A percentile compares a stretch with the other conserved stretches of the same genome.
phyloP scores from a whole-genome alignment of 2,797 vertebrate species.

The Hybognathus amarus region DNA sequence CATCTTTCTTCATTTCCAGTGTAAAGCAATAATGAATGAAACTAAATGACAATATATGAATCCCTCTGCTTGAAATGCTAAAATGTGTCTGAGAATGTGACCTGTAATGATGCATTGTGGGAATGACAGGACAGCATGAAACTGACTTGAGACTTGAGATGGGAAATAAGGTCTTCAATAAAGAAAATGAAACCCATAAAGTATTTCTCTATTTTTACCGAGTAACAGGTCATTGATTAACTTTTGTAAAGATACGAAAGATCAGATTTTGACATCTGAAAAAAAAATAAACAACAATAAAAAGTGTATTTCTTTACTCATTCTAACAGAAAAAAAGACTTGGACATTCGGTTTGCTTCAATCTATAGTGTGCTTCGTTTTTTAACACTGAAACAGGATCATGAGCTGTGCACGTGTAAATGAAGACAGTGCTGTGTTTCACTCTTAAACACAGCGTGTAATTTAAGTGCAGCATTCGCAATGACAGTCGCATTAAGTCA shows the following conservation, averaged over 20 bases:
- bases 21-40: conserved; percentile 34
- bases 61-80: neutral
- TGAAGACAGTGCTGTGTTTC: no score
- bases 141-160: neutral
- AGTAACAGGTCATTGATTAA: neutral
- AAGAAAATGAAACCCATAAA: neutral
- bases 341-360: neutral
- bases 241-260: neutral
- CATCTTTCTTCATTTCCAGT: conserved; percentile 5
- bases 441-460: no score
- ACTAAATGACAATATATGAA: conserved; percentile 27
- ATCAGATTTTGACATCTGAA: neutral
- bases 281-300: neutral
- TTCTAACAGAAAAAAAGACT: neutral
- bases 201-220: neutral
- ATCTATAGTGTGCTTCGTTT: neutral
- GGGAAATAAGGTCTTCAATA: neutral
- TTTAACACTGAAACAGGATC: no score
- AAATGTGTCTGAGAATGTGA: conserved; percentile 7
- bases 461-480: no score
- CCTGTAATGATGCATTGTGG: conserved; percentile 8
- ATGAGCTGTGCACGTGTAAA: no score
- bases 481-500: no score
- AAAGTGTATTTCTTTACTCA: neutral
- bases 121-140: neutral